Evolutionary conservation across 2,888 invertebrate genomes (phyloP).

Genomic region (Cacoxenus indagator): DNA sequence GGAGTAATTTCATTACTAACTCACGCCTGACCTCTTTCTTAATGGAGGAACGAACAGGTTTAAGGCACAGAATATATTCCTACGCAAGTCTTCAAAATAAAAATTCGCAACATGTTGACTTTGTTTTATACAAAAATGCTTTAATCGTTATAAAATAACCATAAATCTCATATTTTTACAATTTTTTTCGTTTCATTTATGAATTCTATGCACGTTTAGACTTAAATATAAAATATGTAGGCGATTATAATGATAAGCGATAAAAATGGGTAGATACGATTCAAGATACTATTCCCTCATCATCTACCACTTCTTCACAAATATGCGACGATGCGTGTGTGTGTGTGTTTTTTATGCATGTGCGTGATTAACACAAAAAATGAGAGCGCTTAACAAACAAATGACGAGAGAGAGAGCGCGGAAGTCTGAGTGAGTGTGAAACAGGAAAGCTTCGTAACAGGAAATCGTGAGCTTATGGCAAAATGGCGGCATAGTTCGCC

Average conservation of each 20-base stretch:
- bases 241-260: constrained; percentile 32
- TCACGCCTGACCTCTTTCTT: too few species aligned
- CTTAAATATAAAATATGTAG: constrained; percentile 23
- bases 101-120: constrained; percentile 42
- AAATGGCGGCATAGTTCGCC: constrained; percentile 43
- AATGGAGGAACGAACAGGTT: too few species aligned
- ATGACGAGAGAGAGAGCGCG: constrained; percentile 40
- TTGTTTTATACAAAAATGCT: constrained; percentile 70
- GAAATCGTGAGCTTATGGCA: constrained; percentile 58
- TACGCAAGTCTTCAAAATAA: not conserved
- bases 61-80: not conserved
- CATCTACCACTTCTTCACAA: constrained; percentile 19
- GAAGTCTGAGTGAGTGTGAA: not conserved
- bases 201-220: not conserved
- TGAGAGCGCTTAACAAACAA: constrained; percentile 65
- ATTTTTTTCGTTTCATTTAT: constrained; percentile 26
- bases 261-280: not conserved
- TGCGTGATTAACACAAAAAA: constrained; percentile 64
- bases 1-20: too few species aligned
- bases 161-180: constrained; percentile 51
- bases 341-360: constrained; percentile 40
- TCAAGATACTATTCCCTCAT: not conserved
- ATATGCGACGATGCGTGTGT: constrained; percentile 36
- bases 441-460: constrained; percentile 25
- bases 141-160: constrained; percentile 61